Conservation (phyloP, 2,797 vertebrate genomes). For the Hypotaenidia philippensis region DNA sequence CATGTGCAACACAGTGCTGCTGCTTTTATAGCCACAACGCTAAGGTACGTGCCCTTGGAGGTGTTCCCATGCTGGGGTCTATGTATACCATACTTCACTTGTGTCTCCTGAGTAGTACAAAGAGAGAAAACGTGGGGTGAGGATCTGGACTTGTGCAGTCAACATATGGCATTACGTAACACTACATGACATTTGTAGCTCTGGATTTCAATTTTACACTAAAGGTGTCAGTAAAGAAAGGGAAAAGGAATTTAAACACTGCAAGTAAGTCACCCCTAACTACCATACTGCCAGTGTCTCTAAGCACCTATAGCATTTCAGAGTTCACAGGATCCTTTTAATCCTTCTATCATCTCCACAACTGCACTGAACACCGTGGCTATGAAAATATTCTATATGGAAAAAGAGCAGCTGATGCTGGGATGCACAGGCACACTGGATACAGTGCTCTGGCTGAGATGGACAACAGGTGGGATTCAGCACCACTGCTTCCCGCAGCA, state of each 20-base stretch:
- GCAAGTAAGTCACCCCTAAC: not conserved
- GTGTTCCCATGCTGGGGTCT: not conserved
- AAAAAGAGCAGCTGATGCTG: not conserved
- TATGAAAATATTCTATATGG: not conserved
- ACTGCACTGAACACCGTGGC: not conserved
- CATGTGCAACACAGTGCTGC: not conserved
- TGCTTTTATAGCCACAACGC: not conserved
- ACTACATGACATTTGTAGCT: not conserved
- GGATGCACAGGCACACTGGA: not conserved
- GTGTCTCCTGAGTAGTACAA: not conserved
- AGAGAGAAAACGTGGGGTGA: not conserved
- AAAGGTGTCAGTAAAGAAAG: not conserved
- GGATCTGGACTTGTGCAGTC: not conserved
- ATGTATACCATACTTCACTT: not conserved
- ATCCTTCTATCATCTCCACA: not conserved
- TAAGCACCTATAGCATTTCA: not conserved
- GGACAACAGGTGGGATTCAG: not conserved
- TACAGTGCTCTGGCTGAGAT: not conserved
- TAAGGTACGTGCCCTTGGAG: not conserved
- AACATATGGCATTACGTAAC: not conserved
- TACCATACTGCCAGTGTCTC: not conserved
- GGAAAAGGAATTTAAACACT: slow-evolving; percentile 6
- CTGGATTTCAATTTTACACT: slow-evolving; percentile 10
- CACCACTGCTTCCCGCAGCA: not conserved
- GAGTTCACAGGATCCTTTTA: not conserved